phyloP scores from a whole-genome alignment of 2,797 vertebrate genomes.

The Phalloptychus januarius region DNA sequence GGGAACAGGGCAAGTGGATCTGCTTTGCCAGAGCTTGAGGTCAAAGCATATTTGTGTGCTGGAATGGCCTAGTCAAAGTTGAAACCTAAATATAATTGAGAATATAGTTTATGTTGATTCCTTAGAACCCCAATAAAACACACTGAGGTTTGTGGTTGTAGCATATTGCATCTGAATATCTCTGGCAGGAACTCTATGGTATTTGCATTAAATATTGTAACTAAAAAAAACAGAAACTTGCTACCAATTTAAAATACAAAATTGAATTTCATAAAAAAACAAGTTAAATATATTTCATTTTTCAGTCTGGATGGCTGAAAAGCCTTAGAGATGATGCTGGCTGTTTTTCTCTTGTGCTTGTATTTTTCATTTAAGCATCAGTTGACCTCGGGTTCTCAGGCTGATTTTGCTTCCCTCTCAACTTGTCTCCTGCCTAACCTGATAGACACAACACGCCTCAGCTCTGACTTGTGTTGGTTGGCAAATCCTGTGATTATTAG shows the following conservation, averaged over 20 bases:
- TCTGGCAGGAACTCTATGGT: background rate
- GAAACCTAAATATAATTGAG: background rate
- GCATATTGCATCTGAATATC: background rate
- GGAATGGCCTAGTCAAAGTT: background rate
- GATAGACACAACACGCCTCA: conserved; percentile 9
- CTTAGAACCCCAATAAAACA: background rate
- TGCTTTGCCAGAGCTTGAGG: background rate
- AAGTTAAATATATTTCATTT: background rate
- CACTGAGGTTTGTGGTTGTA: background rate
- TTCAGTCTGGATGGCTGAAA: background rate
- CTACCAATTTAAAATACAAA: background rate
- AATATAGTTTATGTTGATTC: background rate
- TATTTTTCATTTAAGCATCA: conserved; percentile 44
- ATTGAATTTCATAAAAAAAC: background rate
- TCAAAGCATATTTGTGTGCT: background rate
- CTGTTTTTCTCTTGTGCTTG: conserved; percentile 23
- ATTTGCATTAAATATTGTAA: background rate
- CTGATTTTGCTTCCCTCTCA: conserved; percentile 27
- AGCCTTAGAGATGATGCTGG: background rate
- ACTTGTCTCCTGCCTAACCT: conserved; percentile 36
- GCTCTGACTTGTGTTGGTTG: conserved; percentile 27
- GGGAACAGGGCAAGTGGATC: background rate
- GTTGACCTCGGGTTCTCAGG: conserved; percentile 35
- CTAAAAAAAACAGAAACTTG: background rate
- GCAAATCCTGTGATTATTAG: conserved; percentile 40